Evolutionary conservation across 2,113 vertebrate genomes (phyloP).

Genomic region (Sinosuthora webbiana): DNA sequence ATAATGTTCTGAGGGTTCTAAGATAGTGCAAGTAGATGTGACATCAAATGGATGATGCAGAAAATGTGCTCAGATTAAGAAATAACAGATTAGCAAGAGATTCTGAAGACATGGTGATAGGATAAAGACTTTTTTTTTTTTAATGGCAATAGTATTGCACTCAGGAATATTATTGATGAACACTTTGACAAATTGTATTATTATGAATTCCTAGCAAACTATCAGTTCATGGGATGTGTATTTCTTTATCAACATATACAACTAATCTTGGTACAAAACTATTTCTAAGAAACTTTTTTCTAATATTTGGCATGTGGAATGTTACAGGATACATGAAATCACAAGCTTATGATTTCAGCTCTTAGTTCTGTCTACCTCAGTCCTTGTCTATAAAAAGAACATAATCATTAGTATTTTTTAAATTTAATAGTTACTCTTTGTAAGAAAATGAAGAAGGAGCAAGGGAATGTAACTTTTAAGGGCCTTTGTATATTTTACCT

Average conservation of each 20-base stretch:
- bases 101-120: neutral
- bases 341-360: neutral
- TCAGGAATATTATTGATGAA: neutral
- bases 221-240: neutral
- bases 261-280: neutral
- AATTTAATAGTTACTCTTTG: neutral
- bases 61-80: conserved; percentile 15
- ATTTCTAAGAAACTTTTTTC: neutral
- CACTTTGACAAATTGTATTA: neutral
- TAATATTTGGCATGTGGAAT: neutral
- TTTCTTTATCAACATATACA: neutral
- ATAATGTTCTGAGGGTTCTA: neutral
- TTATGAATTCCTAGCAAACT: neutral
- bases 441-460: neutral
- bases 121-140: neutral
- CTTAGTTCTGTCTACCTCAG: neutral
- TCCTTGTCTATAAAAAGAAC: neutral
- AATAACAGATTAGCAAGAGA: neutral
- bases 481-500: neutral
- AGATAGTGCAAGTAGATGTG: neutral
- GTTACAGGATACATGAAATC: neutral
- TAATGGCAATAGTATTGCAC: neutral
- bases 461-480: neutral
- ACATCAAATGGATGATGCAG: neutral
- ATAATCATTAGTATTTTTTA: neutral